Evolutionary conservation across 2,888 invertebrate species (phyloP), one percentile per base, ranked within the genome.

Genomic region (Sthenelais limicola): DNA sequence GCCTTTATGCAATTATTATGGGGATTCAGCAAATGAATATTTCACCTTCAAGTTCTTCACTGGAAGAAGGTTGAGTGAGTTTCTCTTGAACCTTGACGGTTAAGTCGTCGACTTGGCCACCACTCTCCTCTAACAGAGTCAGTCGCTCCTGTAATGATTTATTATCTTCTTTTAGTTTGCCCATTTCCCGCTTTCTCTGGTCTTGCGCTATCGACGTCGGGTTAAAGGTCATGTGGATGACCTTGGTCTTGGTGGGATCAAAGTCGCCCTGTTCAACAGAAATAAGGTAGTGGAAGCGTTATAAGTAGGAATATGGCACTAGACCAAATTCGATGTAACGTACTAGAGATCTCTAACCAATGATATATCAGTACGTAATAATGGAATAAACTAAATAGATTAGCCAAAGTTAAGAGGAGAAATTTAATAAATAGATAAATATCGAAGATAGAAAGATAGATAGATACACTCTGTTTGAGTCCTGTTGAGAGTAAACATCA

Each of bases 231-330:
- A 85, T 79, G 73, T 86, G 86, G 2, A 86, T 48, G 26, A 86
- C 82, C 68, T 85, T 85, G 4, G 82, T 81, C 67, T 82, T 84
- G 3, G 82, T 79, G 24, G 85, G 85, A 75, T 86, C 85, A 80
- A 82, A 86, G 67, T 85, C 85, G 15, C 86, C 86, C 86, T 86
- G 62, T n/a, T 49, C 49, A 68, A 69, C 12, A 51, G n/a, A n/a
- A n/a, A n/a, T n/a, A n/a, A n/a, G n/a, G n/a, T n/a, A n/a, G n/a
- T n/a, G n/a, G n/a, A n/a, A n/a, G n/a, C n/a, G n/a, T n/a, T n/a
- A n/a, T n/a, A n/a, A n/a, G n/a, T n/a, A n/a, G n/a, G n/a, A n/a
- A n/a, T n/a, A n/a, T n/a, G n/a, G n/a, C n/a, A n/a, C n/a, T n/a
- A n/a, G n/a, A n/a, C n/a, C n/a, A n/a, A n/a, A n/a, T n/a, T n/a